These are phyloP conservation scores for Eospalax fontanierii DNA, from an alignment of 2,797 vertebrate species.

Conservation along the genomic window DNA sequence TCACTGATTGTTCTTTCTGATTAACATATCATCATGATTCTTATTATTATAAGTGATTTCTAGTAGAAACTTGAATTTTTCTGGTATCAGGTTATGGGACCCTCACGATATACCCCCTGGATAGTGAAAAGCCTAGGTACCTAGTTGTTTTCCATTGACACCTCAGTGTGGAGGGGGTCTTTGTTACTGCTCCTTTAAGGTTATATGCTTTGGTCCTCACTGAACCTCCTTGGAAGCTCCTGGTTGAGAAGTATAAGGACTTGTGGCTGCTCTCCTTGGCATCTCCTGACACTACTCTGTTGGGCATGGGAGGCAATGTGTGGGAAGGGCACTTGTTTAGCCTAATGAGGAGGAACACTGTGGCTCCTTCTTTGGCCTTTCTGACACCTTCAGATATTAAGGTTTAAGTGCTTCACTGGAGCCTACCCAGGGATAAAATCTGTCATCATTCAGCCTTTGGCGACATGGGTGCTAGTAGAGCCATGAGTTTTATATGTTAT, in stretches of 20 bases:
- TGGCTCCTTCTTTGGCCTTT: not conserved
- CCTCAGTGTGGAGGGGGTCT: not conserved
- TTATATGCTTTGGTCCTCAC: not conserved
- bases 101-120: not conserved
- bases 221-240: not conserved
- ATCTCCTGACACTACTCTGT: not conserved
- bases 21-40: not conserved
- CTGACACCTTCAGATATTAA: not conserved
- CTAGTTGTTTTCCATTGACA: not conserved
- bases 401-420: not conserved
- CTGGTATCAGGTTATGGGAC: too few species aligned
- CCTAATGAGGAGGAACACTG: not conserved
- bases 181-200: not conserved
- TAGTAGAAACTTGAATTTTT: not conserved
- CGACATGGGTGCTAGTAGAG: not conserved
- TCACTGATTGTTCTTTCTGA: not conserved
- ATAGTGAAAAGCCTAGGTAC: not conserved
- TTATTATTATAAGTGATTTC: conserved; percentile 7
- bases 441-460: not conserved
- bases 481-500: not conserved
- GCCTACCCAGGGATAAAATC: not conserved
- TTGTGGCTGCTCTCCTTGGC: not conserved
- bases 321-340: not conserved
- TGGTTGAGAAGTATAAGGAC: not conserved
- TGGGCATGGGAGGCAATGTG: too few species aligned